phyloP scores from a whole-genome alignment of 2,888 invertebrate genomes.

The Caenorhabditis auriculariae region DNA sequence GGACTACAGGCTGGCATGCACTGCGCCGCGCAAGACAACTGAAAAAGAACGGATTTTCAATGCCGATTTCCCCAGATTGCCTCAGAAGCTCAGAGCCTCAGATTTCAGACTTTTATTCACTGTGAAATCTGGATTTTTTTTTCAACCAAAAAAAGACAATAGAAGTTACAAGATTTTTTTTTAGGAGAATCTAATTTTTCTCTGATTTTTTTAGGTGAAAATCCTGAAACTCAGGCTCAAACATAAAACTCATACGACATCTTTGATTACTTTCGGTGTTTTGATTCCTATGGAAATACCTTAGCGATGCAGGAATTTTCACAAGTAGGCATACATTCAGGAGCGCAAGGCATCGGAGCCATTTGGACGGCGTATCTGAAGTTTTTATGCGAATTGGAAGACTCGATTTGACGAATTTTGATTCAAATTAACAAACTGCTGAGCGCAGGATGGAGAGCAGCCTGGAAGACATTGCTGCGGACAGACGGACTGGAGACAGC shows the following conservation, averaged over 20 bases:
- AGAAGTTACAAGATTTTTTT: neutral
- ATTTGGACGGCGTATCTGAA: slow-evolving; percentile 27
- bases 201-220: neutral
- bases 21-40: slow-evolving; percentile 30
- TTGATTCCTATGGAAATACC: slow-evolving; percentile 5
- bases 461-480: slow-evolving; percentile 39
- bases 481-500: slow-evolving; percentile 37
- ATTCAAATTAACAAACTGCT: slow-evolving; percentile 17
- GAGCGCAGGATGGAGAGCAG: slow-evolving; percentile 32
- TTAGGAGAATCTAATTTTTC: neutral
- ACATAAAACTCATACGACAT: neutral
- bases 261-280: neutral
- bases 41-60: slow-evolving; percentile 5
- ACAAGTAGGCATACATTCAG: slow-evolving; percentile 34
- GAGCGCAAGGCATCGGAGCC: slow-evolving; percentile 33
- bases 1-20: slow-evolving; percentile 49
- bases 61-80: no score
- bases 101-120: no score
- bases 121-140: no score
- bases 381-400: neutral
- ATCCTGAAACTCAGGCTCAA: neutral
- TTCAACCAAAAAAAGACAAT: no score
- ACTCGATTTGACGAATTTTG: neutral
- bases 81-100: no score
- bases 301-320: slow-evolving; percentile 26